A percentile compares a stretch with the other conserved stretches of the same genome.
These are phyloP conservation scores for Turdus rufiventris DNA, from an alignment of 2,113 vertebrate species.

Conservation along the genomic window DNA sequence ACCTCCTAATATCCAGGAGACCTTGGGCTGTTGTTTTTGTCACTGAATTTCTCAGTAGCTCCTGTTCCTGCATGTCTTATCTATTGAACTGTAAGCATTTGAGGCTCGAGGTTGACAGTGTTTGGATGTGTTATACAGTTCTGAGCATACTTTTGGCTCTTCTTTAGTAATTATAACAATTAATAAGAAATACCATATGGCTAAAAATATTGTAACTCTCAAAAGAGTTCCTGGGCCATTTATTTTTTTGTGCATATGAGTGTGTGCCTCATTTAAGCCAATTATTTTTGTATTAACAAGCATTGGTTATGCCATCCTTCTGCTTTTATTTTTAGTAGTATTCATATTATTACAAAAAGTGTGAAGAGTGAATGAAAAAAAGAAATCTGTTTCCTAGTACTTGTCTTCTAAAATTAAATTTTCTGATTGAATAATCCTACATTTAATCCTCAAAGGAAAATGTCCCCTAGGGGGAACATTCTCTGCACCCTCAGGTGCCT, in stretches of 20 bases:
- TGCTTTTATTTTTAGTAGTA: conserved; percentile 68
- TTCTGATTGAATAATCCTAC: conserved; percentile 44
- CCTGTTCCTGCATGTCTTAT: background rate
- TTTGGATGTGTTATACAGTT: background rate
- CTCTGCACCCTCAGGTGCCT: background rate
- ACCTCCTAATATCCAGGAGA: background rate
- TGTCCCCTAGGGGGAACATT: background rate
- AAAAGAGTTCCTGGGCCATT: conserved; percentile 39
- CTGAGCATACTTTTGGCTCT: background rate
- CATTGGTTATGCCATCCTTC: conserved; percentile 54
- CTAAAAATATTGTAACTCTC: conserved; percentile 45
- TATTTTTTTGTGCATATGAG: conserved; percentile 38
- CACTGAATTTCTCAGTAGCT: background rate
- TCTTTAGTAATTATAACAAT: conserved; percentile 18
- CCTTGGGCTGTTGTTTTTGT: background rate
- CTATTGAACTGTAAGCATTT: background rate
- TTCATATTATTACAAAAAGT: conserved; percentile 60
- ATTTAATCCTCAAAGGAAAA: conserved; percentile 20
- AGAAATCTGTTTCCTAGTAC: conserved; percentile 21
- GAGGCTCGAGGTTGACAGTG: background rate
- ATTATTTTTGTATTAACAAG: conserved; percentile 64
- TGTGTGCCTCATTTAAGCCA: conserved; percentile 47
- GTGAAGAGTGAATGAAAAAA: conserved; percentile 52
- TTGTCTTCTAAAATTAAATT: conserved; percentile 52
- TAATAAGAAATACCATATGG: conserved; percentile 46